These are phyloP conservation scores for Mormyrus iriodes DNA, from an alignment of 2,113 vertebrate species.

Conservation along the genomic window DNA sequence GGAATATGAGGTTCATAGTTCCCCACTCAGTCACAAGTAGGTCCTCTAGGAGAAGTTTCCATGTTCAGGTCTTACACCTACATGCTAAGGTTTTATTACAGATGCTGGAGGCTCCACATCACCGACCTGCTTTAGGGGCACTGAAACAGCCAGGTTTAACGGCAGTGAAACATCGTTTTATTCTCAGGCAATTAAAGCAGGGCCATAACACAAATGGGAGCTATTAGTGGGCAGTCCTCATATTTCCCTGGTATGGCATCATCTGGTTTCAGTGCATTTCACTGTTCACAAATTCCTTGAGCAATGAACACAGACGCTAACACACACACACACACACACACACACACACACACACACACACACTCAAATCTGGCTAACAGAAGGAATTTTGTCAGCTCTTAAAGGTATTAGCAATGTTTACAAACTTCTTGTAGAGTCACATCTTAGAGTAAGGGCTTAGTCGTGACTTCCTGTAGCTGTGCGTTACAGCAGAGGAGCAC, in stretches of 20 bases:
- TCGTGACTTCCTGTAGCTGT: neutral
- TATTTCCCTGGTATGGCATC: slow-evolving; percentile 14
- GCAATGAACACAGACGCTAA: neutral
- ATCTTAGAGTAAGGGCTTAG: neutral
- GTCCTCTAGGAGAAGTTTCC: neutral
- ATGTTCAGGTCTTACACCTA: neutral
- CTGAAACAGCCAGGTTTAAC: neutral
- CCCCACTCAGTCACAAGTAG: neutral
- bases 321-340: neutral
- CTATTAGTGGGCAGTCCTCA: slow-evolving; percentile 27
- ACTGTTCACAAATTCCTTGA: slow-evolving; percentile 23
- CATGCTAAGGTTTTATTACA: neutral
- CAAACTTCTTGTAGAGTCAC: neutral
- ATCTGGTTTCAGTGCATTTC: slow-evolving; percentile 26
- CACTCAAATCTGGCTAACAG: slow-evolving; percentile 15
- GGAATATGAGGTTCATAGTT: neutral
- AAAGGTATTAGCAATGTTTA: neutral
- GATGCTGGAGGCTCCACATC: neutral
- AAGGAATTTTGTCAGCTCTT: slow-evolving; percentile 7
- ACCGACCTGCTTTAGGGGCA: neutral
- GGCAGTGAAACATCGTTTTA: slow-evolving; percentile 25
- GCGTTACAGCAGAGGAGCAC: neutral
- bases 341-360: neutral
- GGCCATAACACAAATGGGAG: slow-evolving; percentile 37
- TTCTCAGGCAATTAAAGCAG: slow-evolving; percentile 41